A percentile compares a stretch with the other conserved stretches of the same genome.
These are phyloP conservation scores for Myiothlypis coronata DNA, from an alignment of 2,797 vertebrate genomes.

Conservation along the genomic window DNA sequence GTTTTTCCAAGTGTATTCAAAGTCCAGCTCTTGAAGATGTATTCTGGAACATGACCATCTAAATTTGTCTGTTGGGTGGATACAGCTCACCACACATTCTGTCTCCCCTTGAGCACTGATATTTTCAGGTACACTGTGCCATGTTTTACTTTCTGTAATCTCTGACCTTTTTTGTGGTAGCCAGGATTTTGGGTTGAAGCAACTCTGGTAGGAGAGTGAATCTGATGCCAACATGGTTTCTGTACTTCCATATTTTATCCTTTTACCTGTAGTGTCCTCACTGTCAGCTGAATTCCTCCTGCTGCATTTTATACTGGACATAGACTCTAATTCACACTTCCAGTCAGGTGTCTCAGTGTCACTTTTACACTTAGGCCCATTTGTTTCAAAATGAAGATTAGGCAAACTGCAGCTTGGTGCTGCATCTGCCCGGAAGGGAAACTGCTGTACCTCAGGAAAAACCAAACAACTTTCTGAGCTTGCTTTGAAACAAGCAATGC, in stretches of 20 bases:
- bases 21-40: slow-evolving; percentile 26
- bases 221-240: not conserved
- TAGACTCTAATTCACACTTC: slow-evolving; percentile 1
- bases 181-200: not conserved
- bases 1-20: not conserved
- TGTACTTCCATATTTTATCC: not conserved
- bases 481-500: slow-evolving; percentile 36
- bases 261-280: not conserved
- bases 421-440: not conserved
- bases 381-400: slow-evolving; percentile 39
- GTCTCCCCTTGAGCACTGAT: slow-evolving; percentile 1
- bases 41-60: slow-evolving; percentile 52
- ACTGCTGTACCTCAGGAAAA: not conserved
- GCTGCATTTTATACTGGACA: not conserved
- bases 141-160: slow-evolving; percentile 15
- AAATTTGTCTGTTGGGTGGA: not conserved
- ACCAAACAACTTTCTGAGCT: slow-evolving; percentile 65
- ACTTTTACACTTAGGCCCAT: not conserved
- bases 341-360: not conserved
- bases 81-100: not conserved
- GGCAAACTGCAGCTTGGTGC: slow-evolving; percentile 62
- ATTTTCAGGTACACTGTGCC: slow-evolving; percentile 64
- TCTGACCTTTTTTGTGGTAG: not conserved
- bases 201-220: not conserved
- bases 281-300: slow-evolving; percentile 1